phyloP scores from a whole-genome alignment of 2,113 vertebrate genomes.

The Camarhynchus parvulus region DNA sequence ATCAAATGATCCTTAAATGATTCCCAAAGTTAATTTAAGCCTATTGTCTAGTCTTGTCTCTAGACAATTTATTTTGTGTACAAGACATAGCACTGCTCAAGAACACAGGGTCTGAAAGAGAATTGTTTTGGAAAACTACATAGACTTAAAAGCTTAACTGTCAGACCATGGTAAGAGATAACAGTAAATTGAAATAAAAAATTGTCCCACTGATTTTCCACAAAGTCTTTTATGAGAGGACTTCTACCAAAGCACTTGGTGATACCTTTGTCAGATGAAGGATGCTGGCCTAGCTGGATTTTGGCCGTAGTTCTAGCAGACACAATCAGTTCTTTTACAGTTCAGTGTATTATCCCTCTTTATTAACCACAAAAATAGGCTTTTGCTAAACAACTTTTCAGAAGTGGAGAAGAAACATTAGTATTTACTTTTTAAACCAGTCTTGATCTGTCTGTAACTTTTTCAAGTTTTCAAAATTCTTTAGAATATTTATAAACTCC shows the following conservation, averaged over 20 bases:
- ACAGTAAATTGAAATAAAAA: neutral
- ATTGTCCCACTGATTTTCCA: neutral
- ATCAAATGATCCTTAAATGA: neutral
- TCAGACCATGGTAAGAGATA: neutral
- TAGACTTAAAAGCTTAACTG: neutral
- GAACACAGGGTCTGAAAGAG: neutral
- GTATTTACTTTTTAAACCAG: neutral
- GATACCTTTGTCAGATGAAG: neutral
- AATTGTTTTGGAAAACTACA: neutral
- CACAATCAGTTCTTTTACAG: neutral
- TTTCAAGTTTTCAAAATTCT: neutral
- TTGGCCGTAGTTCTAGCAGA: neutral
- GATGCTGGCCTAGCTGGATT: neutral
- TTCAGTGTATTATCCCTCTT: neutral
- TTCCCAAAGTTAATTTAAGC: neutral
- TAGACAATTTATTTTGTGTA: neutral
- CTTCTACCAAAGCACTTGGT: neutral
- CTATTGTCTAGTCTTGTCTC: neutral
- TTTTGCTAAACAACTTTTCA: neutral
- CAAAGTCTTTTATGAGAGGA: fast-evolving
- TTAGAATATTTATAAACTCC: neutral
- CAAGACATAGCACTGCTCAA: neutral
- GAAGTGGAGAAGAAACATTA: neutral
- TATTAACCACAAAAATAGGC: neutral
- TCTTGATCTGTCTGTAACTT: neutral